Conservation (phyloP, 2,113 vertebrate genomes). For the Puma concolor region DNA sequence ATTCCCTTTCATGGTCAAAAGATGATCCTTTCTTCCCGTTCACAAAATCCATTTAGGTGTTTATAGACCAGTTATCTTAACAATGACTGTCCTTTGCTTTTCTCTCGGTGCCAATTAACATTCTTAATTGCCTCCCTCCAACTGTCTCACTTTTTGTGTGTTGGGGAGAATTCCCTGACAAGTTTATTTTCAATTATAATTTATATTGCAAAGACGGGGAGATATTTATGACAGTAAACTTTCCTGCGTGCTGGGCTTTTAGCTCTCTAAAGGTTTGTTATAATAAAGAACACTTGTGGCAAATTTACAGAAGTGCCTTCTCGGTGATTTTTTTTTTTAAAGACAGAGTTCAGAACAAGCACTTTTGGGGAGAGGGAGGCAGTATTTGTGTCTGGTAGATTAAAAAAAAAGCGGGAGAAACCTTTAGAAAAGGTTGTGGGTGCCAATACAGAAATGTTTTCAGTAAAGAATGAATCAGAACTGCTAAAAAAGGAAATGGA, state of each 20-base stretch:
- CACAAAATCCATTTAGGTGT: conserved; percentile 57
- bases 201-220: conserved; percentile 62
- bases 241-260: conserved; percentile 1
- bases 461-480: not conserved
- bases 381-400: not conserved
- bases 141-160: conserved; percentile 33
- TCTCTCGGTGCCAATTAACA: conserved; percentile 39
- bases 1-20: conserved; percentile 65
- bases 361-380: not conserved
- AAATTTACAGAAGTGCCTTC: not conserved
- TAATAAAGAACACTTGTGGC: not conserved
- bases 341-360: conserved; percentile 6
- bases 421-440: not conserved
- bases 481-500: rapidly evolving
- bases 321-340: not conserved
- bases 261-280: conserved; percentile 7
- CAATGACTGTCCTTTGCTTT: conserved; percentile 22
- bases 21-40: conserved; percentile 21
- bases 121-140: conserved; percentile 40
- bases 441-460: rapidly evolving
- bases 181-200: conserved; percentile 75
- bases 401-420: not conserved
- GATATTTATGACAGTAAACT: conserved; percentile 62
- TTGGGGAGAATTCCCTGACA: conserved; percentile 44
- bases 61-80: conserved; percentile 66